Base-by-base conservation (phyloP, 2,113 vertebrate species). In the Bothrops jararaca region DNA sequence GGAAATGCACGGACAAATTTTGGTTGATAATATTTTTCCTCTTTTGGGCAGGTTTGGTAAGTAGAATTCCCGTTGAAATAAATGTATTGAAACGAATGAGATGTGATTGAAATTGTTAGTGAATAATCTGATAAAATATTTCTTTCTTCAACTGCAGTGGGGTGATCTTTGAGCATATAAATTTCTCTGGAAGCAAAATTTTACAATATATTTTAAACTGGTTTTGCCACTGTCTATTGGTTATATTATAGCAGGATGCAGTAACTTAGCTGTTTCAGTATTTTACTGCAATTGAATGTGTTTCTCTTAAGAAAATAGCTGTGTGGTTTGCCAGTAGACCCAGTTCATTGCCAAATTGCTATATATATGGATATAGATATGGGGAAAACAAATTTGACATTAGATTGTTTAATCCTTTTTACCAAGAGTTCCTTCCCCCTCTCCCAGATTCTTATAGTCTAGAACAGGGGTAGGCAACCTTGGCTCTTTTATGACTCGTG, bases 11-110 rank as follows among this genome's bases (percentile, higher is more conserved):
- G 3, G 98, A 98, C 85, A 26, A 86, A 0, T 24, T 92, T 0
- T 98, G 98, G 98, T 48, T 98, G 89, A 88, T 97, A 39, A 39
- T 98, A 86, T 98, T 98, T 96, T 98, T 98, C 92, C 94, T 98
- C 54, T 98, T 98, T 92, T 98, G 98, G 97, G 92, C 95, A 89
- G 98, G 98, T 89, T 96, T 97, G 98, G 98, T 98, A 96, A 98
- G 98, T 94, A 5, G 2, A 9, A 34, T 85, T 74, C n/a, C 52
- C 42, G 2, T 29, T 45, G 39, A 12, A 91, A 88, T 34, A 22
- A 48, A 90, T 20, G 7, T 80, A 11, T 24, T 80, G 52, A 60
- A 74, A 54, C 56, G 24, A 58, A 86, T 23, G 45, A 42, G 20
- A 23, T 13, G 54, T 50, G n/a, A 23, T 50, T 92, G 26, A 42